Conservation (phyloP, 2,113 vertebrate genomes). For the Passer domesticus region DNA sequence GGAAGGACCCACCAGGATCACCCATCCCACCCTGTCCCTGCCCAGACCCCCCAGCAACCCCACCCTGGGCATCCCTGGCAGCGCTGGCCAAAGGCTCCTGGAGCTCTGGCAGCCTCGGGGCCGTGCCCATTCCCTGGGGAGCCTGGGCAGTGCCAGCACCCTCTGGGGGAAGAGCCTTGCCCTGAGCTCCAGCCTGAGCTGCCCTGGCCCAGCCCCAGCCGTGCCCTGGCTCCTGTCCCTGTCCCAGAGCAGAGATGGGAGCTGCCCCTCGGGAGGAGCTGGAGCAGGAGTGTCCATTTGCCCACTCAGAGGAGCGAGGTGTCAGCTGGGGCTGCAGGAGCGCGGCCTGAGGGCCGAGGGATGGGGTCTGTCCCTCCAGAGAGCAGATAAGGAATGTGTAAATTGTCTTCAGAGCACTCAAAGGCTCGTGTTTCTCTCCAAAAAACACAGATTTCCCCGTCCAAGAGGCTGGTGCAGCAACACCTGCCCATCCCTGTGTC, state of each 20-base stretch:
- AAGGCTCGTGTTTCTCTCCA: neutral
- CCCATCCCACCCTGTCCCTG: accelerated
- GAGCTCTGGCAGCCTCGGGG: neutral
- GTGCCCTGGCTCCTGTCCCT: neutral
- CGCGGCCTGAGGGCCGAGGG: accelerated
- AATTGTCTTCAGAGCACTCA: accelerated
- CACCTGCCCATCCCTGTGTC: accelerated
- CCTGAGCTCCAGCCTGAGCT: neutral
- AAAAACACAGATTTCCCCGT: accelerated
- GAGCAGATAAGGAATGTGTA: neutral
- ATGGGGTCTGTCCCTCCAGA: neutral
- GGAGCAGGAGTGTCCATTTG: neutral
- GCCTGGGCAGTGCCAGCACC: neutral
- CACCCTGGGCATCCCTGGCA: neutral
- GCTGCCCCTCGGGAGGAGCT: neutral
- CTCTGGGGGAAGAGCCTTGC: neutral
- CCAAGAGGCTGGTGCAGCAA: accelerated
- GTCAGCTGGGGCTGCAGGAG: neutral
- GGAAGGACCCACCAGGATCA: accelerated
- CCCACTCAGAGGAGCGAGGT: accelerated
- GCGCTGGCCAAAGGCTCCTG: neutral
- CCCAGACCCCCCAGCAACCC: neutral
- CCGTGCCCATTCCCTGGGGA: neutral
- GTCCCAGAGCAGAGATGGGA: neutral
- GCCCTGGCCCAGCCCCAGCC: neutral